Evolutionary conservation across 1,140 invertebrate species (phyloP), one percentile per base, ranked within the genome.

Genomic region (Rhopalosiphum padi): DNA sequence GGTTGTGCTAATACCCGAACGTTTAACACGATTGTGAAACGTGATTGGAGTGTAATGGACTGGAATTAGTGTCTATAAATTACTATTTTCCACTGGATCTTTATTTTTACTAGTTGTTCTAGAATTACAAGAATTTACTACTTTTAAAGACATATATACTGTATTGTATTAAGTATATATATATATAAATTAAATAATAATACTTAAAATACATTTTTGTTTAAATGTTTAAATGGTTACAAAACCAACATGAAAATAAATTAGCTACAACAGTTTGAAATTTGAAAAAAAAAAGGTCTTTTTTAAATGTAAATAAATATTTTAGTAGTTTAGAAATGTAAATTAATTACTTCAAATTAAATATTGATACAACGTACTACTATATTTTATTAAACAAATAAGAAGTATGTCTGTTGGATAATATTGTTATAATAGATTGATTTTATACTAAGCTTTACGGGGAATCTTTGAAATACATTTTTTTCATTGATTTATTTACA

Each of bases 31-130:
- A 91, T 91, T 6, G 41, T 23, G 41, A 30, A 91, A 91, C 90
- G 55, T 91, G 90, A 91, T 91, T 91, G 90, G 90, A 91, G 90
- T 91, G 55, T 77, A 91, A 91, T 91, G 55, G 37, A n/a, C 37
- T 91, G 37, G 90, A 91, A 77, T 91, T 91, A 91, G 90, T 89
- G 48, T 30, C 55, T 91, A 91, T 91, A 91, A 91, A 91, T 91
- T 91, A 91, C 23, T 43, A 43, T 91, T 46, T 91, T 91, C 30
- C 21, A 8, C n/a, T 41, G 35, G 35, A 18, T 90, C 37, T 91
- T 77, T 90, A 68, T 91, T 77, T 91, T 68, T 77, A 46, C 90
- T 77, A 46, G 68, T 77, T 77, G 55, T 90, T 68, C 6, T 91
- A 23, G 30, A 43, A 35, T 68, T 77, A 41, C 68, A 77, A 91